Percentiles rank a stretch among this genome's conserved stretches.
Evolutionary conservation across 1,140 invertebrate genomes (phyloP).

Genomic region (Drosophila triauraria): DNA sequence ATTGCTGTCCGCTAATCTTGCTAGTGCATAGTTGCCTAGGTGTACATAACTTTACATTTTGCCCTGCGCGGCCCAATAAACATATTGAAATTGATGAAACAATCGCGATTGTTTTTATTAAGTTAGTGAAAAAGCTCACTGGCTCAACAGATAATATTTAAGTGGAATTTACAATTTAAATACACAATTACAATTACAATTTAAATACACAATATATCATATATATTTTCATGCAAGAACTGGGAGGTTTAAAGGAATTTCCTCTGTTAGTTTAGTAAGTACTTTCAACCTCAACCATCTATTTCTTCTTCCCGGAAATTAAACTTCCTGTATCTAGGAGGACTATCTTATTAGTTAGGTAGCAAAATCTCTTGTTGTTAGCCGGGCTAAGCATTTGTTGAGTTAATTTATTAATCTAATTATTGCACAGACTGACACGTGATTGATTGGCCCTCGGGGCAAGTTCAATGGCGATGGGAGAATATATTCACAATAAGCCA

Average conservation of each 20-base stretch:
- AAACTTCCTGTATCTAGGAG: background rate
- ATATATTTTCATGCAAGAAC: no score
- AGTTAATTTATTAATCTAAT: constrained; percentile 49
- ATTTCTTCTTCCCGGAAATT: background rate
- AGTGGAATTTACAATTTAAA: background rate
- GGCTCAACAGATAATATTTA: no score
- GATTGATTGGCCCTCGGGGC: constrained; percentile 30
- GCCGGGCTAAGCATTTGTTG: background rate
- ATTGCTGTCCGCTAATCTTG: no score
- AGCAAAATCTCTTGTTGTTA: background rate
- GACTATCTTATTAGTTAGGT: background rate
- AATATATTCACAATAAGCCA: constrained; percentile 50
- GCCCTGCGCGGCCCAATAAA: no score
- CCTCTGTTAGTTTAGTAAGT: no score
- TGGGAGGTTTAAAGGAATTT: no score
- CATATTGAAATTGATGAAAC: no score
- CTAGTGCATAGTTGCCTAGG: no score
- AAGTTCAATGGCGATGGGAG: constrained; percentile 25
- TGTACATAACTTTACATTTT: no score
- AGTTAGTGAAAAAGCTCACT: no score
- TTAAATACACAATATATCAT: background rate
- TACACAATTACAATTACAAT: background rate
- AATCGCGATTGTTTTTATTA: no score
- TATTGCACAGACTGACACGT: constrained; percentile 28
- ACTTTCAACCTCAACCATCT: no score